Evolutionary conservation across 1,140 invertebrate genomes (phyloP).

Genomic region (Bombus terrestris): DNA sequence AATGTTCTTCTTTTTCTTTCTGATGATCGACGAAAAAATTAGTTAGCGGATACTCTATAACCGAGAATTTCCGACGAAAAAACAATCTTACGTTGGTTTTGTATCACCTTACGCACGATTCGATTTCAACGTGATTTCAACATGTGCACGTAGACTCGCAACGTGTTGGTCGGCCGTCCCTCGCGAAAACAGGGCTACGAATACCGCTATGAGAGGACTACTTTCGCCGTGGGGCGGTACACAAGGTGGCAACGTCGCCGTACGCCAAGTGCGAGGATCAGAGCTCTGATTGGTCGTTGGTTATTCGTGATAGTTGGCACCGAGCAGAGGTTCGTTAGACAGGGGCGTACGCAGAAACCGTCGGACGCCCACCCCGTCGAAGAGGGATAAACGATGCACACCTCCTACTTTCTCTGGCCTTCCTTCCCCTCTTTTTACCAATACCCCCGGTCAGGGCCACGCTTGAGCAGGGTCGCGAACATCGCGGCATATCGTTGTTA

Average conservation of each 20-base stretch:
- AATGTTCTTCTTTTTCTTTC: not conserved
- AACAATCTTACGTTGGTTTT: too few species aligned
- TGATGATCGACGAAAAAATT: too few species aligned
- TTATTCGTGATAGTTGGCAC: conserved; percentile 23
- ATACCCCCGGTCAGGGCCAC: conserved; percentile 42
- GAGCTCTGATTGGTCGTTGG: conserved; percentile 46
- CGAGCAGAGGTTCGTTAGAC: conserved; percentile 52
- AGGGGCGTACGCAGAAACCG: conserved; percentile 72
- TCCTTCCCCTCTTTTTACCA: conserved; percentile 61
- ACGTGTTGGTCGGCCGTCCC: conserved; percentile 44
- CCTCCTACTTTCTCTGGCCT: conserved; percentile 70
- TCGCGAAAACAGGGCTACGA: conserved; percentile 57
- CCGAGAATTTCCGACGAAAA: not conserved
- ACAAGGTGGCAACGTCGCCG: conserved; percentile 64
- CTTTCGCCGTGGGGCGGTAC: conserved; percentile 61
- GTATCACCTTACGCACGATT: not conserved
- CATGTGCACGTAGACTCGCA: conserved; percentile 47
- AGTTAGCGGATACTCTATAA: too few species aligned
- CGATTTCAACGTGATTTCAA: conserved; percentile 37
- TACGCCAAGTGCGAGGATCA: conserved; percentile 32
- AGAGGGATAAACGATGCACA: conserved; percentile 67
- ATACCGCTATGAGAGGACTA: conserved; percentile 52
- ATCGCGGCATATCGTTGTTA: conserved; percentile 9
- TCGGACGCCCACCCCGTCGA: conserved; percentile 73
- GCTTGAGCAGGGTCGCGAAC: conserved; percentile 18